Conservation (phyloP, 2,113 vertebrate species). For the Nothocercus nigrocapillus region DNA sequence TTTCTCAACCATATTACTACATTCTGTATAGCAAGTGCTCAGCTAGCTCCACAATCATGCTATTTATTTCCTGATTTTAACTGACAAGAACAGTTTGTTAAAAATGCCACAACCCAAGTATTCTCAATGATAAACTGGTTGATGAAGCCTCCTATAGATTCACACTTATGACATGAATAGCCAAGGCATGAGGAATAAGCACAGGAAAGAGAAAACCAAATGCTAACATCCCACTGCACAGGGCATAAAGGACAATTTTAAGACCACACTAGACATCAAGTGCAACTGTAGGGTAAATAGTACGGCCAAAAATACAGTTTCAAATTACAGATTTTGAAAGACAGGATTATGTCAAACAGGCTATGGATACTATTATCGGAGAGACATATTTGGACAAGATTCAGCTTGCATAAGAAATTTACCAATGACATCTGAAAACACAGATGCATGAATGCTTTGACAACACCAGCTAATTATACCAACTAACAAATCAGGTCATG, state of each 20-base stretch:
- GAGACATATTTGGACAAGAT: constrained; percentile 37
- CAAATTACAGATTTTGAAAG: neutral
- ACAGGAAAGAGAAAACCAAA: neutral
- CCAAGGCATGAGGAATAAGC: no score
- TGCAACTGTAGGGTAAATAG: neutral
- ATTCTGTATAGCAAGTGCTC: neutral
- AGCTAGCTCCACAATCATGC: neutral
- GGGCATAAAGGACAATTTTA: neutral
- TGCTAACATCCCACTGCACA: neutral
- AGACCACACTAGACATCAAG: neutral
- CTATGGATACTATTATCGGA: neutral
- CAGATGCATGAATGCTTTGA: neutral
- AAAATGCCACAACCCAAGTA: neutral
- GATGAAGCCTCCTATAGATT: neutral
- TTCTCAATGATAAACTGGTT: neutral
- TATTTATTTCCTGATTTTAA: neutral
- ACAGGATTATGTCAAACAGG: neutral
- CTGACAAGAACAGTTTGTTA: neutral
- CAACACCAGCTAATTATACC: neutral
- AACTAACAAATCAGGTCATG: neutral
- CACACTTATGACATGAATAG: no score
- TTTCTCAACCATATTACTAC: neutral
- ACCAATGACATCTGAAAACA: neutral
- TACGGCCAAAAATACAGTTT: neutral
- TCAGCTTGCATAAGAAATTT: constrained; percentile 31